Percentiles rank a stretch among this genome's conserved stretches.
Evolutionary conservation across 1,140 invertebrate species (phyloP).

Genomic region (Papilio polyxenes): DNA sequence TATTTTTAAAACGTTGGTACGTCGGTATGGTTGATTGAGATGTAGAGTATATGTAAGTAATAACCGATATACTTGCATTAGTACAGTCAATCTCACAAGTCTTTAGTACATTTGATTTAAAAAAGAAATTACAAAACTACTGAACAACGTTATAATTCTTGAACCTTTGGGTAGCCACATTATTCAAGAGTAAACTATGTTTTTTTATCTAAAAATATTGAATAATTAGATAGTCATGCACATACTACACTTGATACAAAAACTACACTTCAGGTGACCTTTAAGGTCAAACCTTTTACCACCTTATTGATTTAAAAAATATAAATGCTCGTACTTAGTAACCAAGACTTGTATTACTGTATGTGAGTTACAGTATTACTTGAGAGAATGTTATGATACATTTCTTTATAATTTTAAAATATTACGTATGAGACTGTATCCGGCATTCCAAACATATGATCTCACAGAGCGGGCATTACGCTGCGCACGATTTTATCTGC

Average conservation of each 20-base stretch:
- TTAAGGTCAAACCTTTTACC: too few relatives aligned
- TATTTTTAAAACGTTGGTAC: constrained; percentile 17
- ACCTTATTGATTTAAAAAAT: too few relatives aligned
- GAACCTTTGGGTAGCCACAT: too few relatives aligned
- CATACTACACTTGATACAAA: too few relatives aligned
- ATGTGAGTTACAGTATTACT: background rate
- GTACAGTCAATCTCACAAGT: constrained; percentile 13
- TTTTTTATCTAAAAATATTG: too few relatives aligned
- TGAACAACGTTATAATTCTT: too few relatives aligned
- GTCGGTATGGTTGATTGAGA: constrained; percentile 13
- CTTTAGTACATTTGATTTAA: background rate
- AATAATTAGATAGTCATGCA: too few relatives aligned
- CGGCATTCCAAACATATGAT: constrained; percentile 39
- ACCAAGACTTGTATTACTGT: background rate
- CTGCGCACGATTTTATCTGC: constrained; percentile 36
- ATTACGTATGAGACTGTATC: constrained; percentile 19
- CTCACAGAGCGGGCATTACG: constrained; percentile 36
- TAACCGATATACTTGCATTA: background rate
- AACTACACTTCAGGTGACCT: too few relatives aligned
- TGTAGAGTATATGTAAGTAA: background rate
- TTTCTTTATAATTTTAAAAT: background rate
- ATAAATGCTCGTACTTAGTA: too few relatives aligned
- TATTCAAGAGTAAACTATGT: too few relatives aligned
- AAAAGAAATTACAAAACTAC: background rate
- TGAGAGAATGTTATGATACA: background rate